These are phyloP conservation scores for Anoplophora glabripennis DNA, from an alignment of 1,140 invertebrate genomes.

Conservation along the genomic window DNA sequence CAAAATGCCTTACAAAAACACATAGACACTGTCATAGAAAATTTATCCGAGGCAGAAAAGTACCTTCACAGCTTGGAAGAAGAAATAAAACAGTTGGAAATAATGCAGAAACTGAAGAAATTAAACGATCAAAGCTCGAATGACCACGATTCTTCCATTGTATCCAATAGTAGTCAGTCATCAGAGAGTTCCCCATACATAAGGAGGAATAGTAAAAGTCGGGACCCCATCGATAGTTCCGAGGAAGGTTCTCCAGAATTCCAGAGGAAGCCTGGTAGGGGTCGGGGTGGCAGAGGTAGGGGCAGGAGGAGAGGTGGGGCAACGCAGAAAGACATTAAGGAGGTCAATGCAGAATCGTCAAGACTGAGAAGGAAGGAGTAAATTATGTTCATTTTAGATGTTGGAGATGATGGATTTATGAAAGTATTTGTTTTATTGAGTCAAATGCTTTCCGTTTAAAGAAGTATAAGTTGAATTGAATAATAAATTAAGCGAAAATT, in stretches of 20 bases:
- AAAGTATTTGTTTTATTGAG: too few relatives aligned
- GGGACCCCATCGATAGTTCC: not conserved
- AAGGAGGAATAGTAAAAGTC: not conserved
- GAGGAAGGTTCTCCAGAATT: not conserved
- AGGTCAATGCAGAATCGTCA: not conserved
- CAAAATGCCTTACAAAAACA: conserved; percentile 38
- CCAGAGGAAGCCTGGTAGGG: not conserved
- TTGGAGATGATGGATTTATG: too few relatives aligned
- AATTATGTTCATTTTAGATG: too few relatives aligned
- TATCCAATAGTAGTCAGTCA: not conserved
- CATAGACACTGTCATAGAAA: conserved; percentile 25
- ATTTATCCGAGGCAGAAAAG: conserved; percentile 36
- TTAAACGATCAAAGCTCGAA: not conserved
- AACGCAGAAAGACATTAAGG: not conserved
- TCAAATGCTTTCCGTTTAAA: too few relatives aligned
- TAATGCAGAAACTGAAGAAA: not conserved
- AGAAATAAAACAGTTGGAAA: conserved; percentile 23
- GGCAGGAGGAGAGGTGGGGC: not conserved
- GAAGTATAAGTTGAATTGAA: too few relatives aligned
- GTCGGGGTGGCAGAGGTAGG: not conserved
- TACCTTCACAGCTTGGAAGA: conserved; percentile 35
- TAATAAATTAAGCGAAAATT: too few relatives aligned
- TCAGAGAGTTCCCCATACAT: not conserved
- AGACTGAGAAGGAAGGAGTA: too few relatives aligned
- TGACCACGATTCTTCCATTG: not conserved